phyloP scores from a whole-genome alignment of 2,888 invertebrate genomes.

The Eupithecia abbreviata region DNA sequence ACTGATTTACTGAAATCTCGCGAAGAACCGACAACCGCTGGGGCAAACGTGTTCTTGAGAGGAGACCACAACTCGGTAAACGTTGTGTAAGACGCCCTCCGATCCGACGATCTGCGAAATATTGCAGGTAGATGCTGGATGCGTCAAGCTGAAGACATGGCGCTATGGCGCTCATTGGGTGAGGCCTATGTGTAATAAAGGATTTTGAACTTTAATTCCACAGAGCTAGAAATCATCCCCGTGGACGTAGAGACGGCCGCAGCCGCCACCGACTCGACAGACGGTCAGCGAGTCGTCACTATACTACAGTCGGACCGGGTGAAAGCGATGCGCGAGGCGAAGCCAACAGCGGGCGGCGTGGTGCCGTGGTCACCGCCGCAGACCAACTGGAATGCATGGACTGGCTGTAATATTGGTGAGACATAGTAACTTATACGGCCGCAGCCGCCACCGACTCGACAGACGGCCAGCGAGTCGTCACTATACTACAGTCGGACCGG shows the following conservation, averaged over 20 bases:
- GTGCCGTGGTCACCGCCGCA: conserved; percentile 98
- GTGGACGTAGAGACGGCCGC: conserved; percentile 56
- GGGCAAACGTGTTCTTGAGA: too few relatives aligned
- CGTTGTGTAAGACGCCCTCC: too few relatives aligned
- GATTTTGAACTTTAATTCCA: conserved; percentile 7
- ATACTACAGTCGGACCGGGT: conserved; percentile 70
- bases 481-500: conserved; percentile 68
- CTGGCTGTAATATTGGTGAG: conserved; percentile 93
- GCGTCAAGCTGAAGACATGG: too few relatives aligned
- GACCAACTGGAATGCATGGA: conserved; percentile 99
- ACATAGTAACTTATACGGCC: too few relatives aligned
- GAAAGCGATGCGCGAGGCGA: conserved; percentile 86
- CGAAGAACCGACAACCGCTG: too few relatives aligned
- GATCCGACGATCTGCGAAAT: too few relatives aligned
- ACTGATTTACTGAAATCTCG: too few relatives aligned
- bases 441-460: conserved; percentile 34
- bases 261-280: conserved; percentile 35
- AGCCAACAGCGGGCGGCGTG: conserved; percentile 88
- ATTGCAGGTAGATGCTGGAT: too few relatives aligned
- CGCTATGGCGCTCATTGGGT: too few relatives aligned
- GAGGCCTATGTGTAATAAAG: too few relatives aligned
- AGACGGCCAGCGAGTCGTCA: conserved; percentile 56
- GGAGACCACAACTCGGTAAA: too few relatives aligned
- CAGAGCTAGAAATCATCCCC: conserved; percentile 69
- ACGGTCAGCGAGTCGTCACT: conserved; percentile 58